Evolutionary conservation across 1,140 invertebrate species (phyloP), one percentile per base, ranked within the genome.

Genomic region (Drosophila leontia): DNA sequence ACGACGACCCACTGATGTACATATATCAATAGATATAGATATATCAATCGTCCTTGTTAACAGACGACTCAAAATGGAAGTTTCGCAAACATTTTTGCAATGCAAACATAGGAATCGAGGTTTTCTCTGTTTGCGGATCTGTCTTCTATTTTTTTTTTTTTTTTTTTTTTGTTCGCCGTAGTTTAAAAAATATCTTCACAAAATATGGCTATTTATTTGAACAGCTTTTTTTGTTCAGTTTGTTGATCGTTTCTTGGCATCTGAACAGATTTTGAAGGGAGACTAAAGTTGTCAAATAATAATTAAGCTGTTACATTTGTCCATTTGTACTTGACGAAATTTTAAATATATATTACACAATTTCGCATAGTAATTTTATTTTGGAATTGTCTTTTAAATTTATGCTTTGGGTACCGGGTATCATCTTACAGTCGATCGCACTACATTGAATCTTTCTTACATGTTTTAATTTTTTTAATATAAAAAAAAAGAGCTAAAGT

Each of bases 181-280:
- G 48, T 65, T 67, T 39, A 9, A 60, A 76, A 37, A 64, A 64
- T 48, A 63, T 68, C 39, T 70, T 11, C 42, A 78, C 45, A 45
- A 56, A 60, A 29, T 64, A 9, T 12, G 9, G 7, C 37, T n/a
- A 42, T 57, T 80, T 87, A 56, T 87, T 87, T 87, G 58, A 75
- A 77, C 83, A 87, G 83, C 83, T 87, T 86, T 78, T 19, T 58
- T 26, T 1, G 17, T 23, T 35, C 2, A 34, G 11, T 44, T 60
- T 15, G 9, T 26, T 17, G 8, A 17, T 44, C 1, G 8, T 13
- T 44, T 64, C 11, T 11, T 17, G 23, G 11, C 17, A 57, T 41
- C 23, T 44, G 12, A 15, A 35, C 53, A 19, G 12, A 63, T 45
- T 42, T 32, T 23, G 23, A 23, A 23, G 23, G 23, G 23, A 9